phyloP scores from a whole-genome alignment of 2,113 vertebrate genomes.

The Archocentrus centrarchus region DNA sequence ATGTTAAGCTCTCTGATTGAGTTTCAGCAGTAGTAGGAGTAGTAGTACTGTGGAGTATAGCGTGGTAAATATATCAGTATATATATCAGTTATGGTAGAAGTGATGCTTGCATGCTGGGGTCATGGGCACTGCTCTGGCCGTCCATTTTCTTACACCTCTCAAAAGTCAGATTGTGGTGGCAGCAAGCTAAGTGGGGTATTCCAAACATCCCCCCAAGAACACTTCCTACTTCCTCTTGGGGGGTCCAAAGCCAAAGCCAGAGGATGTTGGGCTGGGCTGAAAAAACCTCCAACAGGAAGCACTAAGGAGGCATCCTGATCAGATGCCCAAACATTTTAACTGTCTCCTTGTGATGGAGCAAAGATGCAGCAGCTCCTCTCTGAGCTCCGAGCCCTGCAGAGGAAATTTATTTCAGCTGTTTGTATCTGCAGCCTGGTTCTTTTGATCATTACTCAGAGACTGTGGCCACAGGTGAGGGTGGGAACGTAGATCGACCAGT shows the following conservation, averaged over 20 bases:
- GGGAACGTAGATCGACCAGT: no score
- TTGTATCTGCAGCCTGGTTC: no score
- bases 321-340: background rate
- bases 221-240: background rate
- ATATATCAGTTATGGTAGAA: no score
- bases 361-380: background rate
- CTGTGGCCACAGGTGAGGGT: no score
- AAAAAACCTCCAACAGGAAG: background rate
- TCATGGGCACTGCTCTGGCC: background rate
- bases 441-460: no score
- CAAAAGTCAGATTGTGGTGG: no score
- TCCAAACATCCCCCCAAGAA: background rate
- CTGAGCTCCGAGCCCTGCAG: no score
- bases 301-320: background rate
- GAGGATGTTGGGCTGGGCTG: background rate
- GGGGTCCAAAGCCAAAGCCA: no score
- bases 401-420: no score
- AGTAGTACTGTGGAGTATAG: fast-evolving
- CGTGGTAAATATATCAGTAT: no score
- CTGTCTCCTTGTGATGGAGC: background rate
- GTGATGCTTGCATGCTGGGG: no score
- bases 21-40: background rate
- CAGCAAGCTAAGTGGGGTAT: background rate
- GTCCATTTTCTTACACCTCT: background rate
- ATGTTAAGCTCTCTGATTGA: background rate